These are phyloP conservation scores for Pangasius mekongensis DNA, from an alignment of 2,797 vertebrate species.

Conservation along the genomic window DNA sequence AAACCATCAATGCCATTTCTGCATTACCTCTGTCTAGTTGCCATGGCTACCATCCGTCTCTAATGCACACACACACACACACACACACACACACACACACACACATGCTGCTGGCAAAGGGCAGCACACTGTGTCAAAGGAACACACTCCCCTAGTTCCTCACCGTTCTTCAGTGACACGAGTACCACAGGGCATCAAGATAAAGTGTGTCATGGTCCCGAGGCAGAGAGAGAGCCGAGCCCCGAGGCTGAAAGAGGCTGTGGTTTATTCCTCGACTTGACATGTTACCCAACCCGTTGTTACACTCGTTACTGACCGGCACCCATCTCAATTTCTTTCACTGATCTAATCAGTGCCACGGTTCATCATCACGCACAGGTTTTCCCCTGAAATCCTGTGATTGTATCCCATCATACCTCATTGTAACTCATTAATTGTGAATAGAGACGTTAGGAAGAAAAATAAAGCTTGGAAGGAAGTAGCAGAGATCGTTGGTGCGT, in stretches of 20 bases:
- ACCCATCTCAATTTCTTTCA: no score
- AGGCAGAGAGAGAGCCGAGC: not conserved
- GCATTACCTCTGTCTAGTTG: constrained; percentile 32
- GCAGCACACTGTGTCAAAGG: constrained; percentile 17
- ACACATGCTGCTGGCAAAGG: not conserved
- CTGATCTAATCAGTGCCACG: not conserved
- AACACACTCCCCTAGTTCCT: not conserved
- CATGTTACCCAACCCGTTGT: not conserved
- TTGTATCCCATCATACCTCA: not conserved
- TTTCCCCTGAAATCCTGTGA: not conserved
- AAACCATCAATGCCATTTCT: constrained; percentile 26
- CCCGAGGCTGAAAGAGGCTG: not conserved
- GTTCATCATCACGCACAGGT: not conserved
- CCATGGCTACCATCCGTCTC: constrained; percentile 44
- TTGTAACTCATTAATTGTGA: not conserved
- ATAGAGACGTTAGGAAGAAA: not conserved
- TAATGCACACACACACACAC: constrained; percentile 14
- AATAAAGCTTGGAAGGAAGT: not conserved
- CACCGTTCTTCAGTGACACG: not conserved
- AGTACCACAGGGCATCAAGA: not conserved
- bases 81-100: constrained; percentile 18
- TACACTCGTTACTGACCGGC: not conserved
- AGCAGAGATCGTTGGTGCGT: not conserved
- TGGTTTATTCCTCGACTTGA: not conserved
- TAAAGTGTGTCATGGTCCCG: not conserved